Conservation (phyloP, 1,140 invertebrate species). For the Rhizoglyphus robini region DNA sequence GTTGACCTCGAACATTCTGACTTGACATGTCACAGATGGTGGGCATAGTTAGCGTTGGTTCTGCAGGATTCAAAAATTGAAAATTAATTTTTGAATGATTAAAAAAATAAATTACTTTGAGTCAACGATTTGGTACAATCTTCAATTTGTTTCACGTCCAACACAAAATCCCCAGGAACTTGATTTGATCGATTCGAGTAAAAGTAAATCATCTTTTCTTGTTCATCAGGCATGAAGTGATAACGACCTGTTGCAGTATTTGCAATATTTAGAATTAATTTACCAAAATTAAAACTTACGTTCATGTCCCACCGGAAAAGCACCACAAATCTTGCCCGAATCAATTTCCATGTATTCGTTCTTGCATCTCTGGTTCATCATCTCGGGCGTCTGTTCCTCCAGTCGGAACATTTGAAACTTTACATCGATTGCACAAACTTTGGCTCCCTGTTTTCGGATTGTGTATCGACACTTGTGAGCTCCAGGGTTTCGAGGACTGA, state of each 20-base stretch:
- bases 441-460: constrained; percentile 13
- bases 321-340: constrained; percentile 26
- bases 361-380: constrained; percentile 23
- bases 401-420: constrained; percentile 26
- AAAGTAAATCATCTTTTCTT: constrained; percentile 24
- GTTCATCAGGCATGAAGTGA: constrained; percentile 20
- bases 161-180: constrained; percentile 23
- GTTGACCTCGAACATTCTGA: constrained; percentile 23
- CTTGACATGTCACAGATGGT: constrained; percentile 26
- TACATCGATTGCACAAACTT: constrained; percentile 26
- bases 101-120: constrained; percentile 5
- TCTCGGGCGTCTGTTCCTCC: constrained; percentile 25
- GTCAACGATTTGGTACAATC: constrained; percentile 12
- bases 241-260: constrained; percentile 16
- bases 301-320: constrained; percentile 25
- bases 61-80: background rate
- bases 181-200: constrained; percentile 22
- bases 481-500: constrained; percentile 15
- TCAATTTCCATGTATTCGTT: constrained; percentile 29
- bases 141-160: constrained; percentile 25
- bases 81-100: background rate
- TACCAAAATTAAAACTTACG: constrained; percentile 15
- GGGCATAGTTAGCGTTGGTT: constrained; percentile 19
- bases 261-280: background rate
- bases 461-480: constrained; percentile 24